Base-by-base conservation (phyloP, 2,113 vertebrate species). In the Onychostoma macrolepis region DNA sequence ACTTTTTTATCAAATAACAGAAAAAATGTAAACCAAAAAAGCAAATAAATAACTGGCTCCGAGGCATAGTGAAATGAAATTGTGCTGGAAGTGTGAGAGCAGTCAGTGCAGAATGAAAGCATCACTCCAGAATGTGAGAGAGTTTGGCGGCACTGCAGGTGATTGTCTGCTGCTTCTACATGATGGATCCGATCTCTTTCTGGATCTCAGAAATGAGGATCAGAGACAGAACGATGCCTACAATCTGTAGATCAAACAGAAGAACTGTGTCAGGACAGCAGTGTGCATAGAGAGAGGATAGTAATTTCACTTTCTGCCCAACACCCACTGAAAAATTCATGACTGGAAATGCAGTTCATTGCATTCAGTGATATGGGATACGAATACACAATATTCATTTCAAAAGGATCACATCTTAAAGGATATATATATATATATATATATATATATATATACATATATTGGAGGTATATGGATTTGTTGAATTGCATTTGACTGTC, bases 201-300 rank as follows among this genome's bases (percentile, higher is more conserved):
- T 94, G 93, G 91, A 96, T 95, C 92, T 95, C 94, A 85, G 94
- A 94, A 90, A 95, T 94, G 84, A 96, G 94, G 87, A 95, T 94
- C 90, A 95, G 95, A 90, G 95, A 95, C 87, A 96, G 92, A 86
- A 95, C 91, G 24, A 95, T 94, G 85, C 94, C 95, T 87, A 92
- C 95, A 90, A 95, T 94, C 95, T 95, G 88, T 87, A 91, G 80
- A 83, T 84, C 48, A 74, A 86, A 45, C 28, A 75, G n/a, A 80
- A 79, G 30, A 28, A 67, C 38, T 75, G 43, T 12, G 10, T 30
- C 33, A 83, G 72, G 76, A 80, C 67, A 80, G 61, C 33, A 8
- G 38, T 48, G 53, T n/a, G n/a, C 19, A 26, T 76, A 24, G 53
- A 82, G 26, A 30, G 13, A 28, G 58, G 36, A 41, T 9, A 11